Evolutionary conservation across 2,113 vertebrate genomes (phyloP).

Genomic region (Ictalurus furcatus): DNA sequence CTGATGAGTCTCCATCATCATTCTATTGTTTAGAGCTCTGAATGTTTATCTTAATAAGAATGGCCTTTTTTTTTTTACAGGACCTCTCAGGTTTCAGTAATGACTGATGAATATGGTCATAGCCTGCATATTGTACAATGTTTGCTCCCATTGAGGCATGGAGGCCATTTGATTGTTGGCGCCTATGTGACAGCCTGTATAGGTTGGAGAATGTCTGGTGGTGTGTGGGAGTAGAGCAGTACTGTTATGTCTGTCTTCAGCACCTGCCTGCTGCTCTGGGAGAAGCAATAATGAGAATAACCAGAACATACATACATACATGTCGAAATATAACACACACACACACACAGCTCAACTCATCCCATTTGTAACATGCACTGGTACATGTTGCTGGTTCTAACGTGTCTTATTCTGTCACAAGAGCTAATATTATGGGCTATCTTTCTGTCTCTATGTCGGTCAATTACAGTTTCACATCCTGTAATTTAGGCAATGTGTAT

Average conservation of each 20-base stretch:
- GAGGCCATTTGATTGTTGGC: neutral
- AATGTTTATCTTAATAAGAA: neutral
- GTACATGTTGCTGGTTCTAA: no score
- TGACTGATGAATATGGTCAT: neutral
- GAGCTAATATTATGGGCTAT: slow-evolving; percentile 10
- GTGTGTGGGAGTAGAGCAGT: slow-evolving; percentile 19
- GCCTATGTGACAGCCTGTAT: neutral
- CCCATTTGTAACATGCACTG: neutral
- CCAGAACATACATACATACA: neutral
- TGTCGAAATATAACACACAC: neutral
- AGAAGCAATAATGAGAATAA: neutral
- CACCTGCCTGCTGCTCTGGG: slow-evolving; percentile 32
- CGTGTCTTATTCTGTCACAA: neutral
- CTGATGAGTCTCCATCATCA: neutral
- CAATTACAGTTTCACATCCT: neutral
- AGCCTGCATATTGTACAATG: neutral
- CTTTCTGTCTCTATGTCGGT: neutral
- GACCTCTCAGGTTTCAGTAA: neutral
- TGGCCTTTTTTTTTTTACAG: slow-evolving; percentile 1
- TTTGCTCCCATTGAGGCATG: neutral
- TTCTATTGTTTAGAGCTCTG: neutral
- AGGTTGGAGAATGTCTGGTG: slow-evolving; percentile 18
- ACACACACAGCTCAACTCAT: neutral
- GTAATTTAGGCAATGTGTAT: neutral
- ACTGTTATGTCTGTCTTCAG: slow-evolving; percentile 17